Evolutionary conservation across 2,888 invertebrate genomes (phyloP).

Genomic region (Oeneis ivallda): DNA sequence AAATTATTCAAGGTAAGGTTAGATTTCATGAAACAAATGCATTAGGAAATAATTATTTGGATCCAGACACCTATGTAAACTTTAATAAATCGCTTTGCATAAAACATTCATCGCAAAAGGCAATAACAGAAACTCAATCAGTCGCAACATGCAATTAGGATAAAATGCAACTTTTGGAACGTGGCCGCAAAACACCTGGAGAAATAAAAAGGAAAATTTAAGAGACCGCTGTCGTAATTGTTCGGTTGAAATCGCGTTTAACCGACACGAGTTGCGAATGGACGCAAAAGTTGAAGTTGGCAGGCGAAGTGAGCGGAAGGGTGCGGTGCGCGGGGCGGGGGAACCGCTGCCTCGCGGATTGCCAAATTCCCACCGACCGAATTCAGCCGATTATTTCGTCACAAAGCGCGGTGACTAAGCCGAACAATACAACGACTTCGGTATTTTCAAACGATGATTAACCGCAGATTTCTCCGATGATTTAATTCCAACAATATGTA

Average conservation of each 20-base stretch:
- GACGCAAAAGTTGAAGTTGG: constrained; percentile 59
- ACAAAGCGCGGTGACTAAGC: constrained; percentile 65
- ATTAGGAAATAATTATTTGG: not conserved
- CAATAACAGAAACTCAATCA: constrained; percentile 30
- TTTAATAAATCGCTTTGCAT: constrained; percentile 40
- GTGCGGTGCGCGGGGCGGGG: constrained; percentile 38
- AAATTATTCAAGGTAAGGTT: not conserved
- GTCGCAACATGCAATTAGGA: constrained; percentile 41
- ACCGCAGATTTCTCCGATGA: constrained; percentile 16
- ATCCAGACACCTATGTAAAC: constrained; percentile 5
- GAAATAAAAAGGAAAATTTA: constrained; percentile 54
- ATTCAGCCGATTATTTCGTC: constrained; percentile 65
- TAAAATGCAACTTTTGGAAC: constrained; percentile 39
- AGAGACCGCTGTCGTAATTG: constrained; percentile 52
- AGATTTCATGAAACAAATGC: constrained; percentile 10
- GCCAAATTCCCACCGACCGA: constrained; percentile 70
- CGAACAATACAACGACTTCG: constrained; percentile 58
- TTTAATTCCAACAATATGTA: constrained; percentile 44
- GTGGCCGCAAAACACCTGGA: constrained; percentile 47
- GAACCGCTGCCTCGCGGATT: constrained; percentile 68
- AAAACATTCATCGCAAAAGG: constrained; percentile 38
- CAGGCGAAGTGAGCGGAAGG: constrained; percentile 37
- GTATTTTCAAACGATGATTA: constrained; percentile 48
- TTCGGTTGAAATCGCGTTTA: constrained; percentile 57
- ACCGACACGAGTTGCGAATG: constrained; percentile 41